Conservation (phyloP, 2,113 vertebrate genomes). For the Siphamia tubifer region DNA sequence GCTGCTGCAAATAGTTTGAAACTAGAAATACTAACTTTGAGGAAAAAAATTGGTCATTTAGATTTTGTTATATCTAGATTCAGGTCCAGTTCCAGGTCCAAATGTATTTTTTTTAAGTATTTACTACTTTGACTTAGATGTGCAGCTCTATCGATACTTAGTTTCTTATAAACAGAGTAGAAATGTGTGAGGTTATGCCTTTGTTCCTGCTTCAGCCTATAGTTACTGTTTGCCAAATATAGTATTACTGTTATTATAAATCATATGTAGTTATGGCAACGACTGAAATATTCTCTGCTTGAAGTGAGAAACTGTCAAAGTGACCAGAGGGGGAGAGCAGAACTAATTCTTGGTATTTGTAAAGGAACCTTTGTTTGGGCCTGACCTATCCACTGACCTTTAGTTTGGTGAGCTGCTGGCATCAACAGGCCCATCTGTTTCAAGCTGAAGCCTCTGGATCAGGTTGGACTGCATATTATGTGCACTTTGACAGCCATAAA, state of each 20-base stretch:
- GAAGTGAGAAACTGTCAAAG: slow-evolving; percentile 27
- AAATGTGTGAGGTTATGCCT: too few relatives aligned
- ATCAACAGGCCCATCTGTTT: slow-evolving; percentile 69
- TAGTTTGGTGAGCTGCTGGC: slow-evolving; percentile 74
- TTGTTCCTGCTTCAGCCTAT: too few relatives aligned
- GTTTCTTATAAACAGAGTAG: too few relatives aligned
- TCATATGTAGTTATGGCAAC: not conserved
- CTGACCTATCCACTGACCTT: slow-evolving; percentile 82
- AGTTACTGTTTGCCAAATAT: too few relatives aligned
- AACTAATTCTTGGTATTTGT: slow-evolving; percentile 80
- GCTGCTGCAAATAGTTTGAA: too few relatives aligned
- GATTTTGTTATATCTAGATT: too few relatives aligned
- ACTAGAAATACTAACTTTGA: too few relatives aligned
- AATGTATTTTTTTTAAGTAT: too few relatives aligned
- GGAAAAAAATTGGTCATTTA: too few relatives aligned
- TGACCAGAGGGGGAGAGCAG: slow-evolving; percentile 62
- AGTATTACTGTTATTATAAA: not conserved
- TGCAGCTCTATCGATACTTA: too few relatives aligned
- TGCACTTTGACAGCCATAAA: not conserved
- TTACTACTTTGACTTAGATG: too few relatives aligned
- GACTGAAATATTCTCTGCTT: not conserved
- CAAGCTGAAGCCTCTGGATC: slow-evolving; percentile 7
- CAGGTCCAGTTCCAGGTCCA: too few relatives aligned
- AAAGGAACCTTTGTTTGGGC: slow-evolving; percentile 81
- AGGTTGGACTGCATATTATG: not conserved